Base-by-base conservation (phyloP, 1,140 invertebrate genomes). In the Drosophila pallidifrons region DNA sequence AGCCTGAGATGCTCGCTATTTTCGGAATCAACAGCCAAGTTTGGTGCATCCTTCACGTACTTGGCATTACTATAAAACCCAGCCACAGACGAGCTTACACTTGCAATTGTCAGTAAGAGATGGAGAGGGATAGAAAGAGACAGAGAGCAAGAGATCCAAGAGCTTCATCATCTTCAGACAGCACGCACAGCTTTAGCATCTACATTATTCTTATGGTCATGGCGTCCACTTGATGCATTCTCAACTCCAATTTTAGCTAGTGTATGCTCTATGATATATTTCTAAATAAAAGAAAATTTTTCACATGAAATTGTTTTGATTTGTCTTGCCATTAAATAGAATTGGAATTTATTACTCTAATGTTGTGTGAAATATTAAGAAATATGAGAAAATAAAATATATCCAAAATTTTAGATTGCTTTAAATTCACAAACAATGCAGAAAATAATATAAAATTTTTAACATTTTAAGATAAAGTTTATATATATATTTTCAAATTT, bases 41-140 rank as follows among this genome's bases (percentile, higher is more conserved):
- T 61, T 63, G 58, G 25, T 75, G 73, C 73, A 75, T 71, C 68
- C 45, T 70, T 54, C 73, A 75, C 73, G 73, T 75, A 75, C 73
- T 75, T 65, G 67, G 73, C 68, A 75, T 75, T 75, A 75, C 67
- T 68, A 75, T 75, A 71, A 71, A 65, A 59, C 46, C 46, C 67
- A 65, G 67, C 45, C 41, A n/a, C 16, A 52, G 2, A 41, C 7
- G 30, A 13, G 43, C 1, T 54, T 8, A 43, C 3, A 49, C 8
- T 6, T 2, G 6, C 20, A 49, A 32, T 8, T 32, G 51, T 10
- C 6, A 7, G 20, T 5, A 15, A n/a, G 11, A 52, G 49, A 30
- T n/a, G 10, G 51, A 54, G 28, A 6, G 28, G 1, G 51, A 25
- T 25, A 25, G 20, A 4, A 4, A 32, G 60, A 38, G 51, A 32